Conservation (phyloP, 2,888 invertebrate genomes). For the Agriopis marginaria region DNA sequence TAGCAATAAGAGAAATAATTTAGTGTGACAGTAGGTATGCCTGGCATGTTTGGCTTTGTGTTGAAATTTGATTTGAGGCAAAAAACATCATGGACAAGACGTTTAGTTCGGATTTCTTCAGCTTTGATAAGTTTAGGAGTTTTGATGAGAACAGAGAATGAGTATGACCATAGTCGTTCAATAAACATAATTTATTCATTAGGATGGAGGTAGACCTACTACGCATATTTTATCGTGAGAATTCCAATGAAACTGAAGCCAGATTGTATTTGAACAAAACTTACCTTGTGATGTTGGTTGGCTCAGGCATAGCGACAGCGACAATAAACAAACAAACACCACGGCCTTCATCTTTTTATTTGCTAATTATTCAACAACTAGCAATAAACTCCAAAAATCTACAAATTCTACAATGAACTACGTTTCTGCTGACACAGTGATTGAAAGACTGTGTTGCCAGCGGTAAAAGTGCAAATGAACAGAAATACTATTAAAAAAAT, state of each 20-base stretch:
- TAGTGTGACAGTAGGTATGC: neutral
- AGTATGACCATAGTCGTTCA: conserved; percentile 13
- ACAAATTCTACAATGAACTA: conserved; percentile 34
- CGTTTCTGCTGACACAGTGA: conserved; percentile 42
- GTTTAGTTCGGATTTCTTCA: neutral
- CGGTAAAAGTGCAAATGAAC: neutral
- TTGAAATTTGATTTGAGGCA: conserved; percentile 5
- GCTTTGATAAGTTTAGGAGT: neutral
- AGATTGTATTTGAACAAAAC: conserved; percentile 43
- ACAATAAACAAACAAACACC: conserved; percentile 71
- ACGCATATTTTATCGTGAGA: conserved; percentile 60
- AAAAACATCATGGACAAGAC: conserved; percentile 15
- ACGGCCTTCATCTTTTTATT: conserved; percentile 70
- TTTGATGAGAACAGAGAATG: neutral
- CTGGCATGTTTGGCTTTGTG: neutral
- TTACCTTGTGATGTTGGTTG: conserved; percentile 60
- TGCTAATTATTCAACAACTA: conserved; percentile 39
- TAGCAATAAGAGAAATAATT: neutral
- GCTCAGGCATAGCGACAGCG: conserved; percentile 68
- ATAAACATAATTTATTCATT: conserved; percentile 35
- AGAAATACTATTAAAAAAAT: neutral
- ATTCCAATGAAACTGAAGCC: conserved; percentile 57
- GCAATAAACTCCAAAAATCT: conserved; percentile 38
- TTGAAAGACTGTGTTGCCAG: conserved; percentile 7
- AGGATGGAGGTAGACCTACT: conserved; percentile 44